A percentile compares a stretch with the other conserved stretches of the same genome.
Conservation (phyloP, 2,888 invertebrate species). For the Polydrusus cervinus region DNA sequence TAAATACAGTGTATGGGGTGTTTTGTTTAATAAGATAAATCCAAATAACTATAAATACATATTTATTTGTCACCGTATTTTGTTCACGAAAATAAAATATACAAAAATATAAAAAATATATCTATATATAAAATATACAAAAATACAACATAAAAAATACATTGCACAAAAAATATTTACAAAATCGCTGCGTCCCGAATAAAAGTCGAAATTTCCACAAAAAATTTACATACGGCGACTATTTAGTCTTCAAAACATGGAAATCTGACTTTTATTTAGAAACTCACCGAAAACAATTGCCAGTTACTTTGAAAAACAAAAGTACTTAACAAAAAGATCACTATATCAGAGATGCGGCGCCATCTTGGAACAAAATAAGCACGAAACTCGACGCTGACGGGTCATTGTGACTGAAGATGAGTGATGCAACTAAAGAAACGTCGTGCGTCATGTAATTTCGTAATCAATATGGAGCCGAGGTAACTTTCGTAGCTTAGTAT, state of each 20-base stretch:
- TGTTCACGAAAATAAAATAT: conserved; percentile 55
- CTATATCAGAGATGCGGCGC: conserved; percentile 24
- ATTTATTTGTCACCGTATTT: conserved; percentile 67
- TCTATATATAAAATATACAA: conserved; percentile 62
- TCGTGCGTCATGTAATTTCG: conserved; percentile 22
- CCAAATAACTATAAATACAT: conserved; percentile 58
- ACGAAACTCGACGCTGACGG: conserved; percentile 39
- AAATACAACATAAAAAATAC: conserved; percentile 58
- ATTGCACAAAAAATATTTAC: conserved; percentile 68
- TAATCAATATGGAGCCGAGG: conserved; percentile 25
- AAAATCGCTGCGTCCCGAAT: conserved; percentile 51
- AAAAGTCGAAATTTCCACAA: conserved; percentile 37
- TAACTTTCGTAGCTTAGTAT: conserved; percentile 63
- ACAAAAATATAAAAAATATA: conserved; percentile 65
- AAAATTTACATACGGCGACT: conserved; percentile 52
- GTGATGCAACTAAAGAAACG: conserved; percentile 43
- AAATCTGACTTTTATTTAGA: conserved; percentile 29
- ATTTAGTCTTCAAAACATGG: conserved; percentile 60
- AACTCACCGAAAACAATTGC: conserved; percentile 29
- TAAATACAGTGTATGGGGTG: background rate
- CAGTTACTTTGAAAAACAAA: conserved; percentile 38
- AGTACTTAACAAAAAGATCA: conserved; percentile 48
- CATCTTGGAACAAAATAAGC: conserved; percentile 4
- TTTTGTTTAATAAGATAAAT: background rate
- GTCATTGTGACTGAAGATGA: conserved; percentile 47